Base-by-base conservation (phyloP, 2,113 vertebrate species). In the Micronisus gabar region DNA sequence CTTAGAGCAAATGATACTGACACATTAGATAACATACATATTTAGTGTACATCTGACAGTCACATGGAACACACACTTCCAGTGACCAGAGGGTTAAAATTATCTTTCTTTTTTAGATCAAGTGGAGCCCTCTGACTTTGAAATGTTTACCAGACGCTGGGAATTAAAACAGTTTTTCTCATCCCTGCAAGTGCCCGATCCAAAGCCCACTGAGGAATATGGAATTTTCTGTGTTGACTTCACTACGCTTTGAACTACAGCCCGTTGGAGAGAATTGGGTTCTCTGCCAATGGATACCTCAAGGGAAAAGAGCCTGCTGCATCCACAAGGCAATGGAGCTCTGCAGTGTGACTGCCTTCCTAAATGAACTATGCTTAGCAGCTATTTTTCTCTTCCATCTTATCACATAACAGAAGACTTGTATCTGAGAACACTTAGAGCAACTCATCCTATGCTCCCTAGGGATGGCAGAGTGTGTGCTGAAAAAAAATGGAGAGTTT, bases 191-290 rank as follows among this genome's bases (percentile, higher is more conserved):
- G 86, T 91, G 93, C 86, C 88, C 8, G 1, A 70, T 96, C 29
- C 95, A 93, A 96, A 95, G 83, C 91, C 88, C 93, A 50, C 89
- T 85, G 95, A 94, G 83, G 83, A 93, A 95, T 91, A 96, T 53
- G 86, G 97, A 96, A 97, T 95, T 95, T 95, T 90, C 86, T 97
- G 78, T 81, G 76, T 23, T 95, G 97, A 95, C 83, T 97, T 96
- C 94, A 85, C 25, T n/a, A 6, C 0, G 40, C 92, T 94, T 95
- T 96, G 88, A 95, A 95, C 83, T 66, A 0, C 86, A 84, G 94
- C 76, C 52, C 1, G 0, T 4, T 59, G 70, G 88, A 92, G 80
- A 79, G 76, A 59, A 21, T 2, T 56, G 83, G 94, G 96, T 87
- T 53, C 76, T 67, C 81, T 85, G 95, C 94, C 96, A 91, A 53